These are phyloP conservation scores for Ennomos quercinarius DNA, from an alignment of 2,888 invertebrate species.

Conservation along the genomic window DNA sequence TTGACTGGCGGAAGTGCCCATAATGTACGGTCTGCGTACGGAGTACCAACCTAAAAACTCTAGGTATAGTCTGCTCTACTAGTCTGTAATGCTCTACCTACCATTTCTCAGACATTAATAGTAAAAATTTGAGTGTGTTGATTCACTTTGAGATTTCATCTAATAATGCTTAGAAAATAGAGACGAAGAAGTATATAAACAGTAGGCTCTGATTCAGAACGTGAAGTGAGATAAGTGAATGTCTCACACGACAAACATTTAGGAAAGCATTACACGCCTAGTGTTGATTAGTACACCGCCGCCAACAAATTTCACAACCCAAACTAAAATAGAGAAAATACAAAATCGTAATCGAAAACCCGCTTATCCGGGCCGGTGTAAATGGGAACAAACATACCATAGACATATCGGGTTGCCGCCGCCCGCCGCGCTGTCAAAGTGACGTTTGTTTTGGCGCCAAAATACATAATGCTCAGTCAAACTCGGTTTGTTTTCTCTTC, in stretches of 20 bases:
- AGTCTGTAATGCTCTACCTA: too few species aligned
- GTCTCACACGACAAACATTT: conserved; percentile 17
- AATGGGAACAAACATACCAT: conserved; percentile 79
- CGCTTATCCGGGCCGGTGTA: conserved; percentile 78
- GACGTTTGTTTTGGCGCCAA: conserved; percentile 86
- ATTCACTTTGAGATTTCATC: too few species aligned
- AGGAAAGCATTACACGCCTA: conserved; percentile 14
- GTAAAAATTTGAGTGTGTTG: too few species aligned
- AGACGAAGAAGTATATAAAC: background rate
- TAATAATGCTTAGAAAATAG: too few species aligned
- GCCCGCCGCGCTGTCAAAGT: conserved; percentile 84
- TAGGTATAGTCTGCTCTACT: too few species aligned
- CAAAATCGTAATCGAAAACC: conserved; percentile 76
- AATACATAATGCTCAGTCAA: conserved; percentile 83
- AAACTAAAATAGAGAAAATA: conserved; percentile 49
- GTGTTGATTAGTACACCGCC: conserved; percentile 21
- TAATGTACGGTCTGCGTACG: too few species aligned
- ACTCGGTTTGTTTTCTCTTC: conserved; percentile 82
- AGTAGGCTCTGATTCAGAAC: conserved; percentile 7
- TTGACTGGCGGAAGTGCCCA: too few species aligned
- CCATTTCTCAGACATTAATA: too few species aligned
- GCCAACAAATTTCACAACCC: conserved; percentile 30
- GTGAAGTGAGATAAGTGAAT: conserved; percentile 13
- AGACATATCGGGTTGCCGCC: conserved; percentile 80
- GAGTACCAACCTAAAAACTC: too few species aligned